Conservation (phyloP, 2,797 vertebrate species). For the Tarsius wallacei region DNA sequence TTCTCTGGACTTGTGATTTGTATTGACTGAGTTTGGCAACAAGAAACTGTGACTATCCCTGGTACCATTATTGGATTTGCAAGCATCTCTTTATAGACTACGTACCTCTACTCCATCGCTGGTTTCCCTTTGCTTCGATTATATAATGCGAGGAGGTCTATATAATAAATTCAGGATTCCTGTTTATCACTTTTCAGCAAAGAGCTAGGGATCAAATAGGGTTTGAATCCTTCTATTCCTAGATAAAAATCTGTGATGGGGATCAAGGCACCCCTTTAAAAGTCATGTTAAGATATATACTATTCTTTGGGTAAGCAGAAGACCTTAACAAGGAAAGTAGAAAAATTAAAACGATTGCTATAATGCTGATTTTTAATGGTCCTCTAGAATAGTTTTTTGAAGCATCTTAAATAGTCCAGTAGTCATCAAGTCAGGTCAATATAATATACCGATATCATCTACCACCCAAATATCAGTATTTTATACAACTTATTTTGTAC, state of each 20-base stretch:
- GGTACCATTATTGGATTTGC: constrained; percentile 78
- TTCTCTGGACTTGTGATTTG: constrained; percentile 65
- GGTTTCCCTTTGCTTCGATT: constrained; percentile 88
- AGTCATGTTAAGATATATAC: constrained; percentile 77
- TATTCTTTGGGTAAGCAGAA: constrained; percentile 80
- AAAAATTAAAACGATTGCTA: constrained; percentile 74
- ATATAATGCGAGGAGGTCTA: constrained; percentile 87
- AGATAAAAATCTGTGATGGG: constrained; percentile 83
- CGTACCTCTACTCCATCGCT: constrained; percentile 88
- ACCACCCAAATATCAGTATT: constrained; percentile 65
- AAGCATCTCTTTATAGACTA: constrained; percentile 85
- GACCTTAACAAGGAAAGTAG: constrained; percentile 79
- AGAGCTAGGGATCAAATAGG: constrained; percentile 86
- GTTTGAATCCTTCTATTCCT: constrained; percentile 87
- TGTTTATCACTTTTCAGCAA: constrained; percentile 88
- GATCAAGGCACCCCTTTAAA: constrained; percentile 79
- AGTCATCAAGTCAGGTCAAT: constrained; percentile 48
- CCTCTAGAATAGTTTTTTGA: constrained; percentile 68
- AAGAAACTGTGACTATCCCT: constrained; percentile 68
- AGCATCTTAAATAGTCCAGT: constrained; percentile 72
- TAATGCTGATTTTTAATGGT: constrained; percentile 70
- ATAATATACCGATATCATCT: constrained; percentile 59
- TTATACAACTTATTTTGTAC: constrained; percentile 10
- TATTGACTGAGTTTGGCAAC: constrained; percentile 51
- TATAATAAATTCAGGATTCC: constrained; percentile 88